Conservation (phyloP, 1,140 invertebrate species). For the Lerema accius region DNA sequence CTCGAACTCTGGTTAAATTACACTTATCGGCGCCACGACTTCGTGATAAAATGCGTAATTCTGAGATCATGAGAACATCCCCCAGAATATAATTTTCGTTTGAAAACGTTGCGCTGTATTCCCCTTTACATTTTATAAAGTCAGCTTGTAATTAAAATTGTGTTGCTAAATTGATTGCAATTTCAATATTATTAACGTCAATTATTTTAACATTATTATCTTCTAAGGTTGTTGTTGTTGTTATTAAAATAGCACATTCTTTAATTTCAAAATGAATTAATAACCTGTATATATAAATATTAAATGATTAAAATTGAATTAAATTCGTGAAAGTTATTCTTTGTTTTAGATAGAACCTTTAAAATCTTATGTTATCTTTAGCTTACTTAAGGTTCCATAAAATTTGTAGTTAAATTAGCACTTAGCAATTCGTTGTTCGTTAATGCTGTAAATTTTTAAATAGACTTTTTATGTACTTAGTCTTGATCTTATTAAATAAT, state of each 20-base stretch:
- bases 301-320: too few species aligned
- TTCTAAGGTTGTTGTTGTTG: too few species aligned
- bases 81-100: slow-evolving; percentile 47
- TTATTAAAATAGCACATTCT: too few species aligned
- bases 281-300: too few species aligned
- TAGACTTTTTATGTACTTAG: too few species aligned
- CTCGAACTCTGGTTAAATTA: slow-evolving; percentile 18
- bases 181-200: neutral
- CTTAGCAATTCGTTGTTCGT: too few species aligned
- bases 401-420: slow-evolving; percentile 14
- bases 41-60: slow-evolving; percentile 61
- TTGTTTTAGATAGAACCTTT: too few species aligned
- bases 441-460: too few species aligned
- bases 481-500: too few species aligned
- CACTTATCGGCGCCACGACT: slow-evolving; percentile 28
- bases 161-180: neutral
- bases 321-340: too few species aligned
- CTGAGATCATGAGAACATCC: slow-evolving; percentile 44
- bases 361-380: too few species aligned
- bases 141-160: neutral
- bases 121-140: neutral
- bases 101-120: neutral
- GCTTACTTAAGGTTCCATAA: neutral
- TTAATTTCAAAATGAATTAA: too few species aligned
- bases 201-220: neutral